These are phyloP conservation scores for Catocala nupta DNA, from an alignment of 2,888 invertebrate genomes.

Conservation along the genomic window DNA sequence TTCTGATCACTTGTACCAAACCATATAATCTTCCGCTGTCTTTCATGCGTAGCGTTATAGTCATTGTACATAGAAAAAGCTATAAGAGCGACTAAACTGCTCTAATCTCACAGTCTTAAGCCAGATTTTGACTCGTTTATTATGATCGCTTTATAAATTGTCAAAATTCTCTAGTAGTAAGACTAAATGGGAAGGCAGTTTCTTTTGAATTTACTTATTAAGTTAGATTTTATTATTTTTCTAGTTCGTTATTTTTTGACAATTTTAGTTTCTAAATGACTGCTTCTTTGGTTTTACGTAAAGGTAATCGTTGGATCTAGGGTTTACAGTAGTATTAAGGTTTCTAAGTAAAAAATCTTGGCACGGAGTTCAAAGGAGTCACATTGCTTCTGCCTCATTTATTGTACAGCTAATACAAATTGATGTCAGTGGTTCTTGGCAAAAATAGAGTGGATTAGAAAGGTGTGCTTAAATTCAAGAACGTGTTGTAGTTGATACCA, in stretches of 20 bases:
- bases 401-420: too few species aligned
- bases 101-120: slow-evolving; percentile 24
- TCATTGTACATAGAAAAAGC: slow-evolving; percentile 22
- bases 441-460: too few species aligned
- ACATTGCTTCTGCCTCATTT: too few species aligned
- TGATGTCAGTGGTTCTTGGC: too few species aligned
- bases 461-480: too few species aligned
- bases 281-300: too few species aligned
- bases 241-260: background rate
- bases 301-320: too few species aligned
- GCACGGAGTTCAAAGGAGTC: too few species aligned
- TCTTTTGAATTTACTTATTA: background rate
- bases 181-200: background rate
- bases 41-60: slow-evolving; percentile 25
- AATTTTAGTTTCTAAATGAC: background rate
- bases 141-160: slow-evolving; percentile 28
- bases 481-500: too few species aligned
- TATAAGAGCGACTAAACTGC: too few species aligned
- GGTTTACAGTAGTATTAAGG: too few species aligned
- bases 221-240: background rate
- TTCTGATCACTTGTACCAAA: slow-evolving; percentile 6
- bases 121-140: slow-evolving; percentile 21
- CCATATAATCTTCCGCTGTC: slow-evolving; percentile 10
- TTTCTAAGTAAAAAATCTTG: too few species aligned
- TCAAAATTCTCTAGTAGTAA: background rate